phyloP scores from a whole-genome alignment of 2,888 invertebrate species.

The Nomada flava region DNA sequence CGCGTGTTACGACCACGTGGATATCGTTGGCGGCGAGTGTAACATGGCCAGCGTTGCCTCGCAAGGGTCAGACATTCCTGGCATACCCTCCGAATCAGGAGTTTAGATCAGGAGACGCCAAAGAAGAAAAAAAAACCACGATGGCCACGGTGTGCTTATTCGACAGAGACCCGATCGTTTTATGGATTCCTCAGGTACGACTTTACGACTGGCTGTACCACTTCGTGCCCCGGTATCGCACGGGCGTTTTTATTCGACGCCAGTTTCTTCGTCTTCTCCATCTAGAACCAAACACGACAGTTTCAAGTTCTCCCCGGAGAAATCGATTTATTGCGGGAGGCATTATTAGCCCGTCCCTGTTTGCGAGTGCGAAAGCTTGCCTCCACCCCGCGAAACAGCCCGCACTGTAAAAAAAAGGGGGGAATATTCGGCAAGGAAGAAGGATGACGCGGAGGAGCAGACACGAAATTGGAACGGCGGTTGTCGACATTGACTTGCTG shows the following conservation, averaged over 20 bases:
- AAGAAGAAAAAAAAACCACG: neutral
- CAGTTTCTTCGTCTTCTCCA: constrained; percentile 1
- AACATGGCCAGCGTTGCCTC: neutral
- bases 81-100: constrained; percentile 13
- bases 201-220: constrained; percentile 24
- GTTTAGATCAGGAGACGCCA: neutral
- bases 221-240: constrained; percentile 16
- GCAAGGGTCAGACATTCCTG: neutral
- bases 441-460: constrained; percentile 7
- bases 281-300: constrained; percentile 51
- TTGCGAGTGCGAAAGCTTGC: neutral
- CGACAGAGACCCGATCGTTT: constrained; percentile 2
- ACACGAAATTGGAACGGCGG: neutral
- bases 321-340: constrained; percentile 35
- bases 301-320: constrained; percentile 39
- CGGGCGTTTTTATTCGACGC: constrained; percentile 4
- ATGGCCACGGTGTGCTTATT: neutral
- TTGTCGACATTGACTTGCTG: neutral
- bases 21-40: neutral
- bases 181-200: constrained; percentile 30
- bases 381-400: neutral
- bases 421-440: constrained; percentile 4
- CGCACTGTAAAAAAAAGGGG: neutral
- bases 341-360: constrained; percentile 13
- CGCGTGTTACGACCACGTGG: constrained; percentile 8